Percentiles rank a stretch among this genome's conserved stretches.
Evolutionary conservation across 1,140 invertebrate genomes (phyloP).

Genomic region (silkworm (Bombyx mori)): DNA sequence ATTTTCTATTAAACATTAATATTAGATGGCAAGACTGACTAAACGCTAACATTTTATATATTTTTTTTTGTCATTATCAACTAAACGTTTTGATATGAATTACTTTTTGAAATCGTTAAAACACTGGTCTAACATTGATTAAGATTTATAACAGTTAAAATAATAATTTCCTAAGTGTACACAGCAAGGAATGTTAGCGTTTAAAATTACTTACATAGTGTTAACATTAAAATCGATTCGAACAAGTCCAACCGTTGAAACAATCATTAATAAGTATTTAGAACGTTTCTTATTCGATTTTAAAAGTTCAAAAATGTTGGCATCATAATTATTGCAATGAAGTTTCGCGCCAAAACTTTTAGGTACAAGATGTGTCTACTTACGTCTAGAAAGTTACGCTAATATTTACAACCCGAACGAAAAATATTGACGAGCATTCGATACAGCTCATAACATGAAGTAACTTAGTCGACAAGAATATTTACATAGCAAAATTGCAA

Average conservation of each 20-base stretch:
- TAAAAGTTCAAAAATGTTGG: constrained; percentile 57
- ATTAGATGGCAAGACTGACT: constrained; percentile 61
- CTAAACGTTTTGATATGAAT: not conserved
- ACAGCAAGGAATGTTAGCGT: constrained; percentile 65
- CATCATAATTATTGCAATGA: constrained; percentile 67
- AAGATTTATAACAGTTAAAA: not conserved
- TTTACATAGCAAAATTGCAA: constrained; percentile 63
- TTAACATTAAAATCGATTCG: constrained; percentile 40
- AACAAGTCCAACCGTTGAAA: constrained; percentile 35
- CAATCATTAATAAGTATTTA: constrained; percentile 54
- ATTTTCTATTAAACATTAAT: constrained; percentile 33
- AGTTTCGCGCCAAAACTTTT: constrained; percentile 53
- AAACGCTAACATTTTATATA: constrained; percentile 63
- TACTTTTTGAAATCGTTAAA: not conserved
- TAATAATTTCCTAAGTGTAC: constrained; percentile 8
- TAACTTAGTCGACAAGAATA: constrained; percentile 66
- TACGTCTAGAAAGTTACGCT: constrained; percentile 48
- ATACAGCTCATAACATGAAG: constrained; percentile 45
- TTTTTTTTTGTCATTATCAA: constrained; percentile 4
- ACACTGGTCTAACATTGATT: not conserved
- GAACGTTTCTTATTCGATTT: constrained; percentile 45
- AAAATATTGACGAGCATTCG: constrained; percentile 43
- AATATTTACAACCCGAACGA: constrained; percentile 63
- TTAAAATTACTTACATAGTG: constrained; percentile 54
- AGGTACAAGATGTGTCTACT: constrained; percentile 67